Base-by-base conservation (phyloP, 2,113 vertebrate species). In the Rhipidura dahli region DNA sequence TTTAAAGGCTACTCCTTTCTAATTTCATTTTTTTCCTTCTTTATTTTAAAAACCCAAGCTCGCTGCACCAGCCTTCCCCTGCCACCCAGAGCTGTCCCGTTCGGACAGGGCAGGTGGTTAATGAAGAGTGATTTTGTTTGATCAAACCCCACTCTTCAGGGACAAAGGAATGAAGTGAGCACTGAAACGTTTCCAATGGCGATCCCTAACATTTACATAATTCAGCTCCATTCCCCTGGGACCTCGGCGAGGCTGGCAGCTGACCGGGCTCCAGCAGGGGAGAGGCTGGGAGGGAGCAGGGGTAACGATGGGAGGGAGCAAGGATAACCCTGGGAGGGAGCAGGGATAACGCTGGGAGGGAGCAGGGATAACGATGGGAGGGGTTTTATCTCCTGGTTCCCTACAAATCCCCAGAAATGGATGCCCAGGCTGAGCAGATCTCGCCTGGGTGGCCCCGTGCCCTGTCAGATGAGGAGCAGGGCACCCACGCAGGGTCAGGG, bases 81-180 rank as follows among this genome's bases (percentile, higher is more conserved):
- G 6, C 35, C 49, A n/a, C 20, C 64, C 85, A 93, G 81, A 26
- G 16, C 0, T 26, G 53, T 65, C 69, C 92, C 30, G 11, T 70
- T 35, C 6, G 50, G 97, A 95, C 87, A 50, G 96, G 70, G 50
- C 83, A 85, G 81, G 90, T 84, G 75, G 40, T 78, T 94, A 95
- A 97, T 96, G 70, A 94, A 87, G 85, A 97, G 68, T 33, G 53
- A 8, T 90, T 87, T 87, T 84, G 83, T 42, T 87, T 93, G 54
- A 93, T 70, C 75, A 71, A 94, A 59, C 39, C 69, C 90, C 30
- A 49, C 53, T 78, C 92, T 56, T 40, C 18, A 24, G 83, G 54
- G 84, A 76, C 60, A 82, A 85, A 83, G 59, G 63, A 92, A 60
- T 57, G 53, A 83, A 64, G 80, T 7, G 77, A 88, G 53, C 76